Conservation (phyloP, 2,113 vertebrate species). For the Chaenogobius annularis region DNA sequence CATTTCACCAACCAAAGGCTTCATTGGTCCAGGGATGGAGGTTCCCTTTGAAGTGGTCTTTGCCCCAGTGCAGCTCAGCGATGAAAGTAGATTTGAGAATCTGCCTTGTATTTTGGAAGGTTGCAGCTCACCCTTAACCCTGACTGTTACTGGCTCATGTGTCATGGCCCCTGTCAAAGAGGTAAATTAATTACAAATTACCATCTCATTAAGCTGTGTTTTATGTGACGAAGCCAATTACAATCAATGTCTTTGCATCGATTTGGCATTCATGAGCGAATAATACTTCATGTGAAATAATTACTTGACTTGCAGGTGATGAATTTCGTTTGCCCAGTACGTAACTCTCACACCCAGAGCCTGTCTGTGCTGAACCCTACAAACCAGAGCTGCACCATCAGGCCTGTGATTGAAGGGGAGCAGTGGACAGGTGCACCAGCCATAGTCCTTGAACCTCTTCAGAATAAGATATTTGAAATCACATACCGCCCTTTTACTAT, state of each 20-base stretch:
- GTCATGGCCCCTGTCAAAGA: constrained; percentile 73
- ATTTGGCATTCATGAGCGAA: neutral
- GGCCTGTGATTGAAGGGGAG: constrained; percentile 81
- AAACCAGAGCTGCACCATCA: constrained; percentile 79
- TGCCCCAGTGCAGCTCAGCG: constrained; percentile 73
- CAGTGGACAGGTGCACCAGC: constrained; percentile 79
- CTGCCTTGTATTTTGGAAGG: constrained; percentile 81
- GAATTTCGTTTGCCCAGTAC: constrained; percentile 83
- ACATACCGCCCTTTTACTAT: constrained; percentile 84
- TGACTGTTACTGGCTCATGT: constrained; percentile 82
- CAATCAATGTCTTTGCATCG: neutral
- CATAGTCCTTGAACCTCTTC: constrained; percentile 78
- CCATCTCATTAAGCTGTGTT: neutral
- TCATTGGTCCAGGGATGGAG: constrained; percentile 80
- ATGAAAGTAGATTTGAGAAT: constrained; percentile 73
- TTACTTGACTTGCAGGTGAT: constrained; percentile 74
- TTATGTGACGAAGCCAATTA: neutral
- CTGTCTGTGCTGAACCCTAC: constrained; percentile 81
- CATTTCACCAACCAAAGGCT: constrained; percentile 81
- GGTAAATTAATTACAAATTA: constrained; percentile 58
- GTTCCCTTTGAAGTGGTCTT: constrained; percentile 81
- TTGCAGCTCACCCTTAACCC: constrained; percentile 56
- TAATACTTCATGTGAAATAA: neutral
- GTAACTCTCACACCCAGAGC: constrained; percentile 77
- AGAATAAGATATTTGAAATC: constrained; percentile 82